Conservation (phyloP, 2,113 vertebrate genomes). For the Psittacara wagleri region DNA sequence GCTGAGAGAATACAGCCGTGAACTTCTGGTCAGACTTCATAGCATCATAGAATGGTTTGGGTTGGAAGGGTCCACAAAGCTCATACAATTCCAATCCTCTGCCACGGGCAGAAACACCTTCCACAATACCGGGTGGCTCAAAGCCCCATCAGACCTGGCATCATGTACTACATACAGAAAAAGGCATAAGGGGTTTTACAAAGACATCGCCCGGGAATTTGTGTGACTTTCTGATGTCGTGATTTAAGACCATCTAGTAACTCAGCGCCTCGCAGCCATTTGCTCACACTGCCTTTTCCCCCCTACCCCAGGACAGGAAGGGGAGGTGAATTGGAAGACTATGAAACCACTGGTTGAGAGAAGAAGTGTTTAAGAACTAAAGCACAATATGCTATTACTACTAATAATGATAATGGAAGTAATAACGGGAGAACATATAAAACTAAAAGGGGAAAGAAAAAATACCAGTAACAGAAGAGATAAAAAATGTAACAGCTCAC, state of each 20-base stretch:
- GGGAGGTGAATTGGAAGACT: neutral
- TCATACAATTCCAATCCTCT: neutral
- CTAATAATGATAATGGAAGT: neutral
- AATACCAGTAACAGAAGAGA: neutral
- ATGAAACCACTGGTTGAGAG: neutral
- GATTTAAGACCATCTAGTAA: neutral
- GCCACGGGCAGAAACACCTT: neutral
- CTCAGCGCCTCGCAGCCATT: neutral
- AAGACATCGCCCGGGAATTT: neutral
- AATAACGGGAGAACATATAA: neutral
- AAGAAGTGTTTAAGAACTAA: neutral
- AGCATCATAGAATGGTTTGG: neutral
- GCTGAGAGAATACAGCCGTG: neutral
- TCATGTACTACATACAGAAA: neutral
- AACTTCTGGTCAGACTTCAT: neutral
- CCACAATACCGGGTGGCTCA: neutral
- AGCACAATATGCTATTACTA: neutral
- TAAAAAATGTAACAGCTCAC: neutral
- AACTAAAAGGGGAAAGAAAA: neutral
- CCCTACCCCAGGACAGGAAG: neutral
- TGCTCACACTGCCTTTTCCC: neutral
- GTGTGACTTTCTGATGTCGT: neutral
- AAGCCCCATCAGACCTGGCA: neutral
- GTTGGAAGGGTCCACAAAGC: neutral
- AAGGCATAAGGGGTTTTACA: neutral